Base-by-base conservation (phyloP, 2,113 vertebrate genomes). In the Ciconia boyciana region DNA sequence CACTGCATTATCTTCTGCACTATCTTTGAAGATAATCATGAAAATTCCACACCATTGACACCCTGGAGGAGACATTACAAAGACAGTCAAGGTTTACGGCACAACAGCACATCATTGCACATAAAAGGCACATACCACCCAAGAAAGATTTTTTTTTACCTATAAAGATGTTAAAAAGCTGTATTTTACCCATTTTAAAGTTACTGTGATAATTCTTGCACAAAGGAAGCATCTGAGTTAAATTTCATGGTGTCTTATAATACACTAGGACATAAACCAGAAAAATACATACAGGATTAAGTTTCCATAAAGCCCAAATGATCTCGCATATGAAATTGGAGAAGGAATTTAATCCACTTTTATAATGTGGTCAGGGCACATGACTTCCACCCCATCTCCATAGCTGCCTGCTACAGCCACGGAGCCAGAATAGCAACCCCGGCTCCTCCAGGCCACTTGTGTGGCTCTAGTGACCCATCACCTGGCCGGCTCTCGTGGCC, bases 291-390 rank as follows among this genome's bases (percentile, higher is more conserved):
- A 46, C 13, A 43, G 66, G 78, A 95, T 97, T 92, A 89, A 87
- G 72, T 97, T 95, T 94, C 96, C 89, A 95, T 85, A 88, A 94
- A 95, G 91, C 93, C 81, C 78, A 91, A 96, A 68, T 4, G 83
- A 94, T 93, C 78, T 66, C 78, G 41, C 58, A 48, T 82, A 97
- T 95, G 96, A 96, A 97, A 97, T 1, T 66, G 84, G 94, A 97
- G 96, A 96, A 93, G 97, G 87, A 94, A 93, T 91, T 91, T 77
- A 95, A 97, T 95, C 94, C 79, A 34, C 87, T 95, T 49, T 81
- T 85, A 74, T 95, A 95, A 93, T 83, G 89, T 90, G 93, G 83
- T 88, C 87, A 80, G 89, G 84, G 89, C 94, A 93, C 91, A 95
- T 91, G 95, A 90, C 87, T 95, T 95, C 95, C 82, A 95, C 79